Base-by-base conservation (phyloP, 1,140 invertebrate genomes). In the Drosophila subpulchrella region DNA sequence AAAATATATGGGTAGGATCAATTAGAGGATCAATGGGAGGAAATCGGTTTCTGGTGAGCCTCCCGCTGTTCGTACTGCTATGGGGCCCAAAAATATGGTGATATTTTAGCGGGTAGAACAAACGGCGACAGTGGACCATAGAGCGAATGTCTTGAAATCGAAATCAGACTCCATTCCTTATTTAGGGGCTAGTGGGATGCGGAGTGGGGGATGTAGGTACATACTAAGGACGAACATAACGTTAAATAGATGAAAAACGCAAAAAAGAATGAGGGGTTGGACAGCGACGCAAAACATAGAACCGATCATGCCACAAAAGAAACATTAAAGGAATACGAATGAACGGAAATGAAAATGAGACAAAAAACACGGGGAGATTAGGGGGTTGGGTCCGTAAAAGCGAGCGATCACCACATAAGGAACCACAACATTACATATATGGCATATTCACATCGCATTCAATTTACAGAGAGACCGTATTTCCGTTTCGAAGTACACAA, bases 1-100 rank as follows among this genome's bases (percentile, higher is more conserved):
- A 47, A 47, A 12, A 20, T 24, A 47, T 13, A 39, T 36, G 42
- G 24, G 24, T 38, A 65, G 36, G 10, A 44, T 4, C n/a, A 3
- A 42, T 24, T 13, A 24, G 59, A 65, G 60, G 36, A 20, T 15
- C 36, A 59, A 62, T 48, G 17, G 13, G 0, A 15, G 48, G n/a
- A 50, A 15, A 30, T 50, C 48, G 50, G 50, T 53, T 53, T 53
- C 50, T 65, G 50, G 60, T 71, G 51, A 55, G 60, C 68, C 48
- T 32, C n/a, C 30, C 60, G 30, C 12, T 42, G 60, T 65, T 51
- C 32, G 46, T 32, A 65, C 36, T 50, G 44, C 58, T 41, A 63
- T 30, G 51, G 47, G 47, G 44, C 48, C 48, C 30, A 84, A 50
- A 70, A 78, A 86, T 74, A 83, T 77, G 80, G 80, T 88, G 77